Evolutionary conservation across 2,113 vertebrate species (phyloP), one percentile per base, ranked within the genome.

Genomic region (Felis chaus): DNA sequence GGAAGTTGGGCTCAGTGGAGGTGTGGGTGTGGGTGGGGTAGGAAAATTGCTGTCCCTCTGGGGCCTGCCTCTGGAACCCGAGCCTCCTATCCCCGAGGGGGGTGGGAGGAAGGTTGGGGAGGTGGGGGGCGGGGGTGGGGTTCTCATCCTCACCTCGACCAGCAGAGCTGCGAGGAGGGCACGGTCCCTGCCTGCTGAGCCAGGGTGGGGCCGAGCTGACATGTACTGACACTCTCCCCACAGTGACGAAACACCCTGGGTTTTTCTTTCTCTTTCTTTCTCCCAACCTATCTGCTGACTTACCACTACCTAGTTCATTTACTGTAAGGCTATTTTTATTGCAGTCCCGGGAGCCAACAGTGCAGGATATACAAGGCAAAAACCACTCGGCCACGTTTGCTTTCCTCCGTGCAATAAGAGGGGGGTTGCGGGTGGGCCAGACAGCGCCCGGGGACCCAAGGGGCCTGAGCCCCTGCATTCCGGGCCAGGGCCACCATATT

Each of bases 341-440:
- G 9, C 9, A 2, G 29, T 36, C 4, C n/a, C 48, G 0, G 1
- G 50, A 93, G 39, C 39, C 50, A 21, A 41, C 45, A 48, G 23
- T 57, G 50, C 71, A 86, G n/a, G 53, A 7, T 0, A 8, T 21
- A 6, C 19, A 61, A 79, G 21, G 31, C 33, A 21, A 39, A 33
- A 50, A 10, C 25, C 15, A 1, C 31, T 19, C 0, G 5, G 50
- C 61, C 50, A 3, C 39, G 0, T 6, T n/a, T 9, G 1, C 81
- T 48, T n/a, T 39, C 55, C 50, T 53, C 2, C 0, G 19, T 12
- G 9, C 1, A 0, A 4, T 2, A 1, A 14, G 16, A 21, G 71
- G 1, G 1, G 80, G 14, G 3, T 39, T 39, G 23, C 50, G 27
- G 21, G 39, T 41, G 69, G 80, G 29, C 5, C 12, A 15, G 12